Evolutionary conservation across 2,113 vertebrate species (phyloP).

Genomic region (Amia ocellicauda): DNA sequence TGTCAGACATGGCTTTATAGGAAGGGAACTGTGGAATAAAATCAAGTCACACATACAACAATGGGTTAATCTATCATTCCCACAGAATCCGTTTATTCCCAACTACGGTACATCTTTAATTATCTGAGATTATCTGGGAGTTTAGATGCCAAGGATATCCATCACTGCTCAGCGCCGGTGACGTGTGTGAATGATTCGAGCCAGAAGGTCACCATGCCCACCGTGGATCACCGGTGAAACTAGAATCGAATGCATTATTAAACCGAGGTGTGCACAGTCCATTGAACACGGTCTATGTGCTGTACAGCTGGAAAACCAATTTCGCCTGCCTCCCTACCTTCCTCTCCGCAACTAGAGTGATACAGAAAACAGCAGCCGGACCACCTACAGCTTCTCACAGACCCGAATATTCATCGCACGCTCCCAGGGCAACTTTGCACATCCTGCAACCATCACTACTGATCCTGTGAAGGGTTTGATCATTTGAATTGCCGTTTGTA

Average conservation of each 20-base stretch:
- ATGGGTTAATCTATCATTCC: too few relatives aligned
- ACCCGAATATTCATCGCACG: conserved; percentile 16
- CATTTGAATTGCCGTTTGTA: conserved; percentile 22
- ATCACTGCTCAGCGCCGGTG: background rate
- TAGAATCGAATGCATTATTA: background rate
- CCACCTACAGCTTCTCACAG: conserved; percentile 22
- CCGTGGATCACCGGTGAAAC: conserved; percentile 4
- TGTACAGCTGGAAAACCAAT: conserved; percentile 6
- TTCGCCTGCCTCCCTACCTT: background rate
- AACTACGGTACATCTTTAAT: too few relatives aligned
- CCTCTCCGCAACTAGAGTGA: conserved; percentile 8
- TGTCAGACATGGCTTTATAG: too few relatives aligned
- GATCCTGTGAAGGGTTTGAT: conserved; percentile 16
- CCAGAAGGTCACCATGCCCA: background rate
- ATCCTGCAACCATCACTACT: conserved; percentile 14
- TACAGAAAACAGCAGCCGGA: conserved; percentile 14
- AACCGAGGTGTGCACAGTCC: background rate
- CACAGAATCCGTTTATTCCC: too few relatives aligned
- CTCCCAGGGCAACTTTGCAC: conserved; percentile 10
- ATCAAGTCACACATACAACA: too few relatives aligned
- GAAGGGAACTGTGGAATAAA: too few relatives aligned
- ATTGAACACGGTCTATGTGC: background rate
- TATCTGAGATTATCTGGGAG: too few relatives aligned
- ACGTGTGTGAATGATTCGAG: background rate
- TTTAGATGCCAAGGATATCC: background rate